Base-by-base conservation (phyloP, 2,797 vertebrate genomes). In the Poecilia velifera region DNA sequence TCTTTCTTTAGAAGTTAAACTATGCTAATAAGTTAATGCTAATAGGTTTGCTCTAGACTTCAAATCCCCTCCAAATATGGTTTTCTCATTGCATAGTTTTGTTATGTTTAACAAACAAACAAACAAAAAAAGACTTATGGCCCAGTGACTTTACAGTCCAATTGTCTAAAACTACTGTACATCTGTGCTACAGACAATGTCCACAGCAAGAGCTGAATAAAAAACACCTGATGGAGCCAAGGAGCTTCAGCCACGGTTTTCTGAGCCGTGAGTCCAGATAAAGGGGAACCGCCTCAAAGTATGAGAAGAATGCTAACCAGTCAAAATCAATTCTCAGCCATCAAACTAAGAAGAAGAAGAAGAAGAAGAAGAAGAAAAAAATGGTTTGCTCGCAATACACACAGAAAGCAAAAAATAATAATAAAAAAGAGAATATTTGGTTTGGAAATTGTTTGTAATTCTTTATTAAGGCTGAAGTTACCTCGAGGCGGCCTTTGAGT, bases 401-500 rank as follows among this genome's bases (percentile, higher is more conserved):
- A 64, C 62, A 64, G 28, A 62, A 34, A 62, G 85, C 53, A 57
- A 57, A 57, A 13, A 22, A 51, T 22, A 22, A 57, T 10, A 28
- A 18, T 7, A 91, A 88, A 90, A 88, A 31, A 34, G 45, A 90
- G 82, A 78, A 83, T 81, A 87, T 84, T 92, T 91, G 81, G 86
- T 75, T 83, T 88, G 84, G 89, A 87, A 90, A 86, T 90, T 91
- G 83, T 92, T 92, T 89, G 83, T 81, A 81, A 90, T 93, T 88
- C 87, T 94, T 93, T 91, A 91, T 89, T 93, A 94, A 89, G 76
- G 73, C 78, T 86, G 87, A 84, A 87, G 89, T 86, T 88, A 90
- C 92, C 90, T 91, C 59, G 41, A 90, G 88, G 91, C 92, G 82
- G 78, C 72, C 82, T 87, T 89, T 87, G 89, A 91, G 88, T 88